phyloP scores from a whole-genome alignment of 2,113 vertebrate species.

The Corydoras sp. region DNA sequence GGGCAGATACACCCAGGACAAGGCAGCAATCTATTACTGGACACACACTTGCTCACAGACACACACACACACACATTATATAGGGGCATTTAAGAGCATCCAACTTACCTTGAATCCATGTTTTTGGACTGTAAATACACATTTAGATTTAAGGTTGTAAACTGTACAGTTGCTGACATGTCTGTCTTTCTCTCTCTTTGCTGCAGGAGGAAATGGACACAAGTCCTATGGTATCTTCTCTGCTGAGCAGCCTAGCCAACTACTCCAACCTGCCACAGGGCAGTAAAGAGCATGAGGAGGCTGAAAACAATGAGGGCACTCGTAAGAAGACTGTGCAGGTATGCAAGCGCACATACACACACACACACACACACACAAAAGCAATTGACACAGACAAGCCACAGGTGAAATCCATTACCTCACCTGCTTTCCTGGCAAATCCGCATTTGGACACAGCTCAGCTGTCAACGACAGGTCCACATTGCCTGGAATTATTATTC shows the following conservation, averaged over 20 bases:
- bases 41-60: no score
- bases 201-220: constrained; percentile 96
- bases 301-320: constrained; percentile 86
- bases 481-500: no score
- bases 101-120: no score
- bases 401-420: no score
- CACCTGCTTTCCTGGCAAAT: no score
- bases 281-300: constrained; percentile 92
- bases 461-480: no score
- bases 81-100: no score
- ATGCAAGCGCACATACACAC: background rate
- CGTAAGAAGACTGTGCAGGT: constrained; percentile 63
- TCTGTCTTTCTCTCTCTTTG: constrained; percentile 24
- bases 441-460: background rate
- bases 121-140: no score
- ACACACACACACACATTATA: no score
- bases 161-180: background rate
- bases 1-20: no score
- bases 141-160: no score
- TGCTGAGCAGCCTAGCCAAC: constrained; percentile 94
- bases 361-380: background rate
- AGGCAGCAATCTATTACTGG: no score
- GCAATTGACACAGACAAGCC: background rate
- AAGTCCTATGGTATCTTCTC: constrained; percentile 95
- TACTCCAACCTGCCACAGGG: constrained; percentile 95